A percentile compares a stretch with the other conserved stretches of the same genome.
phyloP scores from a whole-genome alignment of 2,888 invertebrate genomes.

The Herminia tarsipennalis region DNA sequence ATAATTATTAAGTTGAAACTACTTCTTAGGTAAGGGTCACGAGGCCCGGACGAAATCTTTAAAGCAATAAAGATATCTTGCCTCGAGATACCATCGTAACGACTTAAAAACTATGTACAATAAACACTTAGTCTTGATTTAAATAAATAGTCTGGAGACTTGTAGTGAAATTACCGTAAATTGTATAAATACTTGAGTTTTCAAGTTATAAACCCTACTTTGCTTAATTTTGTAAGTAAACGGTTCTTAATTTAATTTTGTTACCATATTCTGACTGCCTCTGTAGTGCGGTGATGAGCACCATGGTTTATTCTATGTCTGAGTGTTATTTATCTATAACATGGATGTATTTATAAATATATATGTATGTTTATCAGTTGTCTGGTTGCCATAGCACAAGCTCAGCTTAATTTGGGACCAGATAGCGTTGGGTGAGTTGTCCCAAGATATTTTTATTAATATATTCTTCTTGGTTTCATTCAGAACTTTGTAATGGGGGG shows the following conservation, averaged over 20 bases:
- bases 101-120: slow-evolving; percentile 37
- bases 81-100: slow-evolving; percentile 24
- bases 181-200: slow-evolving; percentile 23
- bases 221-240: neutral
- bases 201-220: slow-evolving; percentile 15
- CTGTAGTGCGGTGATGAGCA: too few relatives aligned
- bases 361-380: too few relatives aligned
- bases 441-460: too few relatives aligned
- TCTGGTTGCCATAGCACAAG: too few relatives aligned
- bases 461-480: too few relatives aligned
- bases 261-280: too few relatives aligned
- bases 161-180: slow-evolving; percentile 22
- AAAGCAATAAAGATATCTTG: slow-evolving; percentile 38
- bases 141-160: slow-evolving; percentile 26
- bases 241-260: slow-evolving; percentile 2
- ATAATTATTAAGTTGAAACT: slow-evolving; percentile 47
- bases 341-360: too few relatives aligned
- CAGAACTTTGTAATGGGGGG: too few relatives aligned
- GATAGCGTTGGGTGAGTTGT: too few relatives aligned
- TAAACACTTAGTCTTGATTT: slow-evolving; percentile 31
- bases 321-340: too few relatives aligned
- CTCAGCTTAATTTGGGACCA: too few relatives aligned
- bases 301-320: too few relatives aligned
- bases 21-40: slow-evolving; percentile 29
- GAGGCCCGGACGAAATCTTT: slow-evolving; percentile 31